Base-by-base conservation (phyloP, 1,140 invertebrate genomes). In the Zaprionus camerounensis region DNA sequence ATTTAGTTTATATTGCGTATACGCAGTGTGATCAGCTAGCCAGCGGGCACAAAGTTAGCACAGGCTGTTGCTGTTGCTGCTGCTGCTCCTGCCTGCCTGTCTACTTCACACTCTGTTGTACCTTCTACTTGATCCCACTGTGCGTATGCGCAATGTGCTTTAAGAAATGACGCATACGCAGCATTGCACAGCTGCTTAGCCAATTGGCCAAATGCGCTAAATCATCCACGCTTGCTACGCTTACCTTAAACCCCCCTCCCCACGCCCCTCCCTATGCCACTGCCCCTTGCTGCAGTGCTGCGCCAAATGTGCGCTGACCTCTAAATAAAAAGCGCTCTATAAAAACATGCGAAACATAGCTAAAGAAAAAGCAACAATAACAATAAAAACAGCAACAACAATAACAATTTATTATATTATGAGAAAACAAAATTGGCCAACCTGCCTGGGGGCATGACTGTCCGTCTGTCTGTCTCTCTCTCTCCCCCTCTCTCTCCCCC, bases 241-340 rank as follows among this genome's bases (percentile, higher is more conserved):
- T 24, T 20, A 20, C 17, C 44, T 9, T n/a, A 49, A 2, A 0
- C 44, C 17, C 7, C 17, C 5, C 7, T 0, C n/a, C 5, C n/a
- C n/a, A 0, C 11, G 5, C 6, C 46, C n/a, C n/a, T n/a, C n/a
- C 17, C 17, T 17, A 17, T 5, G 4, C 24, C 24, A 5, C 3
- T 24, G 0, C 9, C 46, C 58, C 4, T 28, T 15, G 68, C 78
- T 87, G 84, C 84, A 88, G 78, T 81, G 84, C 34, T 87, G 83
- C 65, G 83, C 82, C 82, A 86, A 86, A 86, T 86, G 82, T 80
- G 82, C 83, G 83, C 78, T 87, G 84, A 87, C 84, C 84, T 87
- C 84, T 88, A 88, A 87, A 46, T 17, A 46, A 46, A 46, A 17
- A 17, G 80, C 85, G 81, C 84, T 87, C 84, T 87, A 87, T 78